Conservation (phyloP, 2,797 vertebrate species). For the Masticophis lateralis region DNA sequence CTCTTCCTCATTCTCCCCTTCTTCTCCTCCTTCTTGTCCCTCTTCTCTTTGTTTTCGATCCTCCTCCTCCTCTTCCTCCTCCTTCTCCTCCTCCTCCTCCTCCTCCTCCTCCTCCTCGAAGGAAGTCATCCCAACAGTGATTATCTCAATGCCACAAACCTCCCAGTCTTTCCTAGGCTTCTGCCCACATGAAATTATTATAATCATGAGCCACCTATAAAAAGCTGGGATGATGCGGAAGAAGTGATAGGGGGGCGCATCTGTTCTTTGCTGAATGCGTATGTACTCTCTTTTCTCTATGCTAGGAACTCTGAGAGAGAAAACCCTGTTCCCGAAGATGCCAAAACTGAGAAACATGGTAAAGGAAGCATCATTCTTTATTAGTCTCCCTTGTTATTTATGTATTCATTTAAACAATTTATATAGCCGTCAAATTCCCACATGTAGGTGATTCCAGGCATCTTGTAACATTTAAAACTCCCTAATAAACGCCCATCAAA, state of each 20-base stretch:
- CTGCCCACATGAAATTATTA: background rate
- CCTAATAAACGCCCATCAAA: background rate
- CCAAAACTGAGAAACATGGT: background rate
- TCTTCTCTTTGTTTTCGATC: too few relatives aligned
- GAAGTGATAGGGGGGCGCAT: background rate
- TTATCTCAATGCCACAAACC: background rate
- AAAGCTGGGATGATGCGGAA: background rate
- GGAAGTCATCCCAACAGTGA: background rate
- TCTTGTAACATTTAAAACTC: background rate
- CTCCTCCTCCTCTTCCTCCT: too few relatives aligned
- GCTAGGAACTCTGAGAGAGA: slow-evolving; percentile 20
- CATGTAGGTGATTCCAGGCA: background rate
- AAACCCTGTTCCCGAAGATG: background rate
- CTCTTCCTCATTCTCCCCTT: too few relatives aligned
- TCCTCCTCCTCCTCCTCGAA: background rate
- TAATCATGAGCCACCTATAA: background rate
- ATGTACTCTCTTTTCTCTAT: background rate
- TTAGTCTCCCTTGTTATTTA: background rate
- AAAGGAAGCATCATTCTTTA: slow-evolving; percentile 2
- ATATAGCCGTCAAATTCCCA: background rate
- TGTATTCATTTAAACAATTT: background rate
- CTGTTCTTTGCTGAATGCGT: background rate
- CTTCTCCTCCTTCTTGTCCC: too few relatives aligned
- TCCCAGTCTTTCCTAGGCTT: background rate
- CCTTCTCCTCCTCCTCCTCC: too few relatives aligned